Conservation (phyloP, 2,888 invertebrate genomes). For the Falcaria lacertinaria region DNA sequence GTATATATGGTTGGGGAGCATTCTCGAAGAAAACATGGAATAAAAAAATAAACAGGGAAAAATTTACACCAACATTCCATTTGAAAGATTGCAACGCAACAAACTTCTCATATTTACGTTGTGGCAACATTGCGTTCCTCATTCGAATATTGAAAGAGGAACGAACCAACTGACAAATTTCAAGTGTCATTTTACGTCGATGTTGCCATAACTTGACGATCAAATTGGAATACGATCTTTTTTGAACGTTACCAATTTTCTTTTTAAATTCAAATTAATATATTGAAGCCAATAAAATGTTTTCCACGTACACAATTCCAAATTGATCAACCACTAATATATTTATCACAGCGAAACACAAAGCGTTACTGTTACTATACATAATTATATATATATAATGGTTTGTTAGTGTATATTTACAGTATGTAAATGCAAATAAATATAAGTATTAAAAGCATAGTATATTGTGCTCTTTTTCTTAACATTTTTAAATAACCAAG, state of each 20-base stretch:
- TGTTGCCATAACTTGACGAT: conserved; percentile 70
- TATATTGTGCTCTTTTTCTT: conserved; percentile 22
- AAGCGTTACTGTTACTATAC: conserved; percentile 52
- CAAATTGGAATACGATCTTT: conserved; percentile 67
- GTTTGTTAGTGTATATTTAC: conserved; percentile 77
- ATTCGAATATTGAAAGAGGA: conserved; percentile 17
- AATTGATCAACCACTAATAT: conserved; percentile 68
- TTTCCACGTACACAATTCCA: conserved; percentile 68
- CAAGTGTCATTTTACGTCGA: conserved; percentile 11
- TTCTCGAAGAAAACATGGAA: conserved; percentile 71
- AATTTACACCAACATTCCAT: conserved; percentile 85
- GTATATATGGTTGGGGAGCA: conserved; percentile 69
- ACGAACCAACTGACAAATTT: background rate
- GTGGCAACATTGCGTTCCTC: conserved; percentile 55
- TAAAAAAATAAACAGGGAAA: conserved; percentile 49
- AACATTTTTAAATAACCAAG: too few relatives aligned
- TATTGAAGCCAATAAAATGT: conserved; percentile 63
- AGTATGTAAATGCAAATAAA: conserved; percentile 36
- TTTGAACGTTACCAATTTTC: conserved; percentile 23
- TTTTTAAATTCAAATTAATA: conserved; percentile 16
- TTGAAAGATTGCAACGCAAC: conserved; percentile 71
- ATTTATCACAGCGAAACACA: conserved; percentile 59
- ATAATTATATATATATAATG: conserved; percentile 55
- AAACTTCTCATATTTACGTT: conserved; percentile 40
- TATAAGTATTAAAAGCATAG: conserved; percentile 24